Base-by-base conservation (phyloP, 1,140 invertebrate genomes). In the Hormaphis cornu region DNA sequence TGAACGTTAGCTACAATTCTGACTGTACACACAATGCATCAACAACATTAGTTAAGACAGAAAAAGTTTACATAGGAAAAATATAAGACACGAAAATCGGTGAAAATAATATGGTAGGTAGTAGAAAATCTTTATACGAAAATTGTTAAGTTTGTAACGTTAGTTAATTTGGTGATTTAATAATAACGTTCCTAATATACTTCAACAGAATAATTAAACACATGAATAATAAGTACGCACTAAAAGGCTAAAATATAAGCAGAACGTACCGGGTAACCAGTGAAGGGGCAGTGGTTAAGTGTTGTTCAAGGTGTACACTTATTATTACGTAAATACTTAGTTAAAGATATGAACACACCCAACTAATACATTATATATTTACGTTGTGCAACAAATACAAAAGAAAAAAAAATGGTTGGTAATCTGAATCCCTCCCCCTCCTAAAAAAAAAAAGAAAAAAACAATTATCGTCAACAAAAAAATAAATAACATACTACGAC, bases 171-270 rank as follows among this genome's bases (percentile, higher is more conserved):
- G n/a, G n/a, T n/a, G n/a, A n/a, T n/a, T n/a, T n/a, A n/a, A n/a
- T n/a, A n/a, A n/a, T n/a, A n/a, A n/a, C 61, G 14, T 33, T 50
- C 9, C 28, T 66, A 50, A 48, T 66, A 66, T 48, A 48, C 50
- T 30, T 50, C 28, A 66, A 66, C 61, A 66, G 50, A 33, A 24
- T 58, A 40, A 30, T 58, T 58, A 24, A 46, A 48, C 61, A 66
- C 26, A 28, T n/a, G n/a, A n/a, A n/a, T n/a, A 48, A 33, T 66
- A 66, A 66, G 61, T 66, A 66, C 28, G 46, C 58, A 63, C 42
- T 48, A 50, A 30, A 66, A 18, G 33, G 42, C n/a, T 66, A 18
- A 20, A 66, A 50, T 66, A 63, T 63, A 63, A 63, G 61, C 61
- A 50, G 44, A 66, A 63, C 33, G 35, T 28, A 66, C 61, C 18